phyloP scores from a whole-genome alignment of 1,140 invertebrate species.

The Copidosoma floridanum region DNA sequence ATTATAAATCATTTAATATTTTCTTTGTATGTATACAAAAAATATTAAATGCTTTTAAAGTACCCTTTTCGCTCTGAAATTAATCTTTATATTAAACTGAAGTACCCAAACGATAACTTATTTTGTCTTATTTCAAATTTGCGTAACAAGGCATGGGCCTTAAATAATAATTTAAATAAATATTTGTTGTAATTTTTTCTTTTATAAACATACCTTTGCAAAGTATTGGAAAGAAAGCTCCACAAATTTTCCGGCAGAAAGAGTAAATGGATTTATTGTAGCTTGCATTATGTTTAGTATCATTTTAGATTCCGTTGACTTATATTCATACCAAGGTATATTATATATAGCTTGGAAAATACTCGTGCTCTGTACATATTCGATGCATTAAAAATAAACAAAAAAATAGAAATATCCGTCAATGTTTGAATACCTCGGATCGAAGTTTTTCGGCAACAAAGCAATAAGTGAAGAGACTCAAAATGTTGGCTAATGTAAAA shows the following conservation, averaged over 20 bases:
- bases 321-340: constrained; percentile 23
- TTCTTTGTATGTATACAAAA: background rate
- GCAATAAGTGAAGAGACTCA: constrained; percentile 20
- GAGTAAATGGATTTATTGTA: constrained; percentile 32
- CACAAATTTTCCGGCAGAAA: constrained; percentile 42
- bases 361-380: constrained; percentile 30
- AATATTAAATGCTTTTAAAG: background rate
- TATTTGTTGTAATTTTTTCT: too few relatives aligned
- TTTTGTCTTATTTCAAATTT: too few relatives aligned
- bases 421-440: constrained; percentile 9
- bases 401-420: background rate
- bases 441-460: constrained; percentile 21
- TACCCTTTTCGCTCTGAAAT: too few relatives aligned
- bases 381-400: background rate
- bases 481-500: constrained; percentile 2
- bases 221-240: constrained; percentile 33
- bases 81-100: too few relatives aligned
- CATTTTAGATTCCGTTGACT: constrained; percentile 21
- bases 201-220: too few relatives aligned
- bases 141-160: too few relatives aligned
- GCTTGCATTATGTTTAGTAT: constrained; percentile 38
- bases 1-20: background rate
- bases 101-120: too few relatives aligned
- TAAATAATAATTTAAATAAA: too few relatives aligned
- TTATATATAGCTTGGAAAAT: constrained; percentile 35